Evolutionary conservation across 2,888 invertebrate genomes (phyloP), one percentile per base, ranked within the genome.

Genomic region (Drosophila macrothrix): DNA sequence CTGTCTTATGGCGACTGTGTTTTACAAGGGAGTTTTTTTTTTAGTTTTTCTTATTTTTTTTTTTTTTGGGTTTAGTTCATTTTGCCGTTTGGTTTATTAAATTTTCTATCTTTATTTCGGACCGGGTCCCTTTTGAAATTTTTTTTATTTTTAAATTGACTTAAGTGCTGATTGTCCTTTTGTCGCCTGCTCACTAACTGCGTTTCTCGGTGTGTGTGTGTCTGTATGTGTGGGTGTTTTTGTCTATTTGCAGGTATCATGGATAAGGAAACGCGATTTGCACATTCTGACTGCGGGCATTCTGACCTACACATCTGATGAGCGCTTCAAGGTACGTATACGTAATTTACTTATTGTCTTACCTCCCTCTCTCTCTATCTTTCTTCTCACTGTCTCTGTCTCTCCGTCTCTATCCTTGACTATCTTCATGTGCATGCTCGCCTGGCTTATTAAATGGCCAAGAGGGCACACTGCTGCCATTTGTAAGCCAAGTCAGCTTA

Each of bases 181-280:
- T 73, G 59, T 71, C 52, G 58, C 35, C 50, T 25, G 37, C 19
- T 12, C 1, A 58, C 22, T 41, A 16, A 58, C 41, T 16, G 5
- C 50, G 49, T 62, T 14, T 54, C n/a, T 60, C 4, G 55, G 0
- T 66, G 22, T 39, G 52, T 65, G n/a, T 58, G n/a, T 56, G 14
- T 66, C 0, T 69, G 22, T 50, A 31, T 67, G 53, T 56, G 25
- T 55, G 37, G 58, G n/a, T 64, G 33, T 73, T 12, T 69, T 16
- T 50, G 28, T 68, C 67, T 72, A 70, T 84, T 92, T 92, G 86
- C 80, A 93, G 97, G 97, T 97, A 73, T 97, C 97, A 60, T 97
- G 97, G 97, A 97, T 97, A 94, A 95, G 97, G 84, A 97, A 97
- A 94, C 94, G 97, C 82, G 97, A 97, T 94, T 95, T 97, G 82